Conservation (phyloP, 2,888 invertebrate species). For the Nemoura dubitans region DNA sequence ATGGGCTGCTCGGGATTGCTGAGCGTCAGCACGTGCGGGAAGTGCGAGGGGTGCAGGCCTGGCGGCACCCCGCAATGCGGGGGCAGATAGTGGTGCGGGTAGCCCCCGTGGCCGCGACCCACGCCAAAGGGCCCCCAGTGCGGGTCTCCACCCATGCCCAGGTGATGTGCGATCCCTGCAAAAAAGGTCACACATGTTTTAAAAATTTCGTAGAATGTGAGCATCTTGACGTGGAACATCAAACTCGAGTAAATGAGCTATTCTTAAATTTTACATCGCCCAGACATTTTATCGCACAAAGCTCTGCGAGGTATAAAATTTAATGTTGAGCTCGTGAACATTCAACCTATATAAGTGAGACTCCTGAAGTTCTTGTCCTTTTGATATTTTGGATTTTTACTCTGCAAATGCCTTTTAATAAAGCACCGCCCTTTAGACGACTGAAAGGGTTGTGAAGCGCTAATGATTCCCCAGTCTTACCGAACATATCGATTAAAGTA, state of each 20-base stretch:
- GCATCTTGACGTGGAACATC: background rate
- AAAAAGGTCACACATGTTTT: slow-evolving; percentile 49
- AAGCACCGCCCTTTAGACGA: slow-evolving; percentile 30
- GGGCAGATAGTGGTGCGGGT: slow-evolving; percentile 52
- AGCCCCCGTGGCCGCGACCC: slow-evolving; percentile 46
- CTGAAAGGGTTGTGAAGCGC: slow-evolving; percentile 36
- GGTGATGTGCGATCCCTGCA: slow-evolving; percentile 78
- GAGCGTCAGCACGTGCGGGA: slow-evolving; percentile 51
- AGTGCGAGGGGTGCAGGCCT: slow-evolving; percentile 52
- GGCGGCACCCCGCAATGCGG: slow-evolving; percentile 51
- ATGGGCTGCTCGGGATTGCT: slow-evolving; percentile 42
- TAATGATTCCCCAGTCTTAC: slow-evolving; percentile 29
- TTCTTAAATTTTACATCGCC: background rate
- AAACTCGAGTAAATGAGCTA: background rate
- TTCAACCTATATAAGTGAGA: background rate
- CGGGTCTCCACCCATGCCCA: slow-evolving; percentile 58
- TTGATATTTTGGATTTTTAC: slow-evolving; percentile 40
- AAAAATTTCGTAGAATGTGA: background rate
- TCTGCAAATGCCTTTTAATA: slow-evolving; percentile 35
- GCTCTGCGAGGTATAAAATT: background rate
- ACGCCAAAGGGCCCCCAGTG: slow-evolving; percentile 46
- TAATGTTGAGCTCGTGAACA: background rate
- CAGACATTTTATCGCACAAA: background rate
- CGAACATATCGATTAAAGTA: slow-evolving; percentile 18
- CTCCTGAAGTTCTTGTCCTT: slow-evolving; percentile 29